Evolutionary conservation across 2,888 invertebrate genomes (phyloP).

Genomic region (Cheilosia grossa): DNA sequence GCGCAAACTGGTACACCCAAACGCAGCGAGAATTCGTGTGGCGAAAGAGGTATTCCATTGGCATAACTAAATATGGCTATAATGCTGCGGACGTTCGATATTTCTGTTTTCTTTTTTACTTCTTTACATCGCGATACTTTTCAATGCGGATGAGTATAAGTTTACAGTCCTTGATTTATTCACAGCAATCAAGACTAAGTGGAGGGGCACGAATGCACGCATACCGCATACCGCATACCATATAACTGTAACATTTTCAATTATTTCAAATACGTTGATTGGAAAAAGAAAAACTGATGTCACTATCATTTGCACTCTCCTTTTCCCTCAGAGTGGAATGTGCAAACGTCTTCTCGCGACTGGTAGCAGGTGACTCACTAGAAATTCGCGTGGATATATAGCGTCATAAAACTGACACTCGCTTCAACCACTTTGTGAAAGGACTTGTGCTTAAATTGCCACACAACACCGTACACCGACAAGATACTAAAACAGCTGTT

Average conservation of each 20-base stretch:
- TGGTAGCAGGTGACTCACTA: conserved; percentile 44
- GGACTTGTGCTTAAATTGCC: conserved; percentile 38
- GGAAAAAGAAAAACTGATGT: conserved; percentile 25
- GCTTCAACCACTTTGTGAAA: conserved; percentile 28
- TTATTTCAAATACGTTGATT: background rate
- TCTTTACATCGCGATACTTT: conserved; percentile 20
- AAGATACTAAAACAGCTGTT: conserved; percentile 45
- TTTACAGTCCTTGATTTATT: conserved; percentile 38
- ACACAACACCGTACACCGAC: conserved; percentile 4
- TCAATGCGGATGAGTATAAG: conserved; percentile 35
- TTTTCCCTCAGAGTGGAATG: conserved; percentile 51
- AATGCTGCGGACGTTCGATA: conserved; percentile 32
- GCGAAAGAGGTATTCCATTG: conserved; percentile 52
- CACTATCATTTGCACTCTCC: conserved; percentile 15
- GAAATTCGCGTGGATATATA: conserved; percentile 8
- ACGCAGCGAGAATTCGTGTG: conserved; percentile 27
- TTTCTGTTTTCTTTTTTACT: background rate
- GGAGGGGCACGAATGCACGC: background rate
- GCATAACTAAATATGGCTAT: conserved; percentile 58
- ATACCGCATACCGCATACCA: background rate
- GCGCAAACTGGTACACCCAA: conserved; percentile 49
- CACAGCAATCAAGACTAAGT: conserved; percentile 29
- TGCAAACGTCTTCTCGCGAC: conserved; percentile 6
- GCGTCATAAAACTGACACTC: conserved; percentile 7
- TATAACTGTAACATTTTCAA: conserved; percentile 16